These are phyloP conservation scores for Amiota mariae DNA, from an alignment of 2,888 invertebrate species.

Conservation along the genomic window DNA sequence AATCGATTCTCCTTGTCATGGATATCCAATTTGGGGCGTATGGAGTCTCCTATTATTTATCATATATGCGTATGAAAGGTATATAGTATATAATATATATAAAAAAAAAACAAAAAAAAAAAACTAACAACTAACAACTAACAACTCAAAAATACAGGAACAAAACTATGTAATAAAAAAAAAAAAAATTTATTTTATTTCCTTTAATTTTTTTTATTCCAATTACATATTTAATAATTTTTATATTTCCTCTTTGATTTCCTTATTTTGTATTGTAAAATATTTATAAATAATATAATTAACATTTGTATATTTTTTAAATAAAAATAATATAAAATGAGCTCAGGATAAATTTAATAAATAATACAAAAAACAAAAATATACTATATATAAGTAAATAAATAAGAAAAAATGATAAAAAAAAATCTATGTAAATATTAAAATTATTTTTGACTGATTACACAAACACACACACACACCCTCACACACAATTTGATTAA, in stretches of 20 bases:
- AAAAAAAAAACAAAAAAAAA: too few relatives aligned
- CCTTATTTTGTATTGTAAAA: neutral
- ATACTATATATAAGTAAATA: conserved; percentile 36
- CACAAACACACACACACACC: neutral
- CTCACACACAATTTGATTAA: neutral
- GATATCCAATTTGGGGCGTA: too few relatives aligned
- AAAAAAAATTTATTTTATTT: neutral
- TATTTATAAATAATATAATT: conserved; percentile 14
- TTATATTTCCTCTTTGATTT: neutral
- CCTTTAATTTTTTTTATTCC: neutral
- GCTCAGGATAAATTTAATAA: conserved; percentile 62
- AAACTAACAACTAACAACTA: too few relatives aligned
- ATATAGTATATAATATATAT: too few relatives aligned
- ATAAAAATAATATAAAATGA: conserved; percentile 48
- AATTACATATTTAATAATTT: neutral
- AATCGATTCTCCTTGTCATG: too few relatives aligned
- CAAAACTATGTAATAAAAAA: neutral
- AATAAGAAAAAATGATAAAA: too few relatives aligned
- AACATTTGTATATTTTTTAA: conserved; percentile 11
- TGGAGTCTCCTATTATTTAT: too few relatives aligned
- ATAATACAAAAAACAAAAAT: conserved; percentile 9
- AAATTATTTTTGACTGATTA: conserved; percentile 33
- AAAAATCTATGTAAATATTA: conserved; percentile 28
- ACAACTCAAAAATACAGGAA: neutral
- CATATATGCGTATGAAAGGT: too few relatives aligned